Evolutionary conservation across 2,797 vertebrate genomes (phyloP).

Genomic region (Cirrhinus molitorella): DNA sequence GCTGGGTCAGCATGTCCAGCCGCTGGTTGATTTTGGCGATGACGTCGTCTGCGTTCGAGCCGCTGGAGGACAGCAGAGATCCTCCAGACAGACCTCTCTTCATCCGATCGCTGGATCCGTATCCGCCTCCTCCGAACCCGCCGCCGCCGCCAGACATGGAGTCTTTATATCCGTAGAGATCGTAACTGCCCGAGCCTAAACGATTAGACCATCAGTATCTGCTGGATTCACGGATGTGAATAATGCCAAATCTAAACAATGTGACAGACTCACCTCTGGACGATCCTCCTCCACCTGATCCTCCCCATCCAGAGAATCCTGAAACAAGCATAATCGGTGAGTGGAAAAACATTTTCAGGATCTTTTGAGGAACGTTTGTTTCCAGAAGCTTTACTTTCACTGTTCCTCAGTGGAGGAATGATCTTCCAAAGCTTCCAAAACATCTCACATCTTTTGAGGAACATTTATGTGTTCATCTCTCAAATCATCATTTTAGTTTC

Average conservation of each 20-base stretch:
- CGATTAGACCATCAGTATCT: not conserved
- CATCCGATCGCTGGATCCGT: constrained; percentile 78
- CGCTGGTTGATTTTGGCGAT: constrained; percentile 92
- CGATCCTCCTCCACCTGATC: constrained; percentile 68
- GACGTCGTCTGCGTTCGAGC: constrained; percentile 81
- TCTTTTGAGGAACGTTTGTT: no score
- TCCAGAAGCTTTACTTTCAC: no score
- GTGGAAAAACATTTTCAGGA: no score
- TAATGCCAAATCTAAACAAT: not conserved
- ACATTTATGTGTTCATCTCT: no score
- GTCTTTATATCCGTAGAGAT: constrained; percentile 87
- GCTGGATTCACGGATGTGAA: not conserved
- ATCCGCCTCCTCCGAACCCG: constrained; percentile 80
- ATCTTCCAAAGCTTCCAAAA: no score
- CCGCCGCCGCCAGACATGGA: constrained; percentile 73
- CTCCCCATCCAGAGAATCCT: constrained; percentile 83
- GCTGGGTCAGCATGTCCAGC: constrained; percentile 87
- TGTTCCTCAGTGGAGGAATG: no score
- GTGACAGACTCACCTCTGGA: constrained; percentile 74
- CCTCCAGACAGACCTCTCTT: constrained; percentile 78
- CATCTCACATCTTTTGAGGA: no score
- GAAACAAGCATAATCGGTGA: no score
- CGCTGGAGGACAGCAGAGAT: constrained; percentile 76
- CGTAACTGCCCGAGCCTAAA: constrained; percentile 85
- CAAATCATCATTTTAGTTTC: no score